Percentiles rank a stretch among this genome's conserved stretches.
Conservation (phyloP, 2,113 vertebrate species). For the Speoplatyrhinus poulsoni region DNA sequence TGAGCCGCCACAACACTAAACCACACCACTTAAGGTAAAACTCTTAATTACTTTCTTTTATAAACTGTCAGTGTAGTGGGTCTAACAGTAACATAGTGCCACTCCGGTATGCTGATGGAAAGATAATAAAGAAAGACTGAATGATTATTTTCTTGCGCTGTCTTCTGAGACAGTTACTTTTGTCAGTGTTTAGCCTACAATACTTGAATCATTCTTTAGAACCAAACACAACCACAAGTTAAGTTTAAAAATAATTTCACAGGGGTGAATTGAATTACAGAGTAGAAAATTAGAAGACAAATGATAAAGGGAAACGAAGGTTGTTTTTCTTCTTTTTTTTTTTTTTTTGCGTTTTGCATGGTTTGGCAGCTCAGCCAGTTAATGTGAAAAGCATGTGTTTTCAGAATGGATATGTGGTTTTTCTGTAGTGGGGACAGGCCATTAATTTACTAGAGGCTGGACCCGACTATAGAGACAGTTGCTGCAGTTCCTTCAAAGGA, state of each 20-base stretch:
- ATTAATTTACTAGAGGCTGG: conserved; percentile 53
- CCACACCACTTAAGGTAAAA: conserved; percentile 59
- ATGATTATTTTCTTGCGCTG: neutral
- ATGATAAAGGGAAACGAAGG: neutral
- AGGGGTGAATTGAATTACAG: conserved; percentile 5
- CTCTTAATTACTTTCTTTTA: neutral
- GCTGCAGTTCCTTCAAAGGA: neutral
- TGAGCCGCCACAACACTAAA: conserved; percentile 10
- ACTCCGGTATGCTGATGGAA: neutral
- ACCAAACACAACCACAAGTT: neutral
- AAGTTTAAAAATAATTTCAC: neutral
- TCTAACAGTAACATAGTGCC: neutral
- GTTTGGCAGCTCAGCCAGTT: conserved; percentile 24
- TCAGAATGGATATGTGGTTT: conserved; percentile 39
- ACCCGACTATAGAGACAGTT: neutral
- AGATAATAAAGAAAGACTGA: neutral
- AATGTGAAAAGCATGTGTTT: conserved; percentile 56
- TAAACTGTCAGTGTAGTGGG: neutral
- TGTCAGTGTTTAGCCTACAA: neutral
- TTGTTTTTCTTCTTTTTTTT: neutral
- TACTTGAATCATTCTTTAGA: neutral
- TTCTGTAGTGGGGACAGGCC: conserved; percentile 21
- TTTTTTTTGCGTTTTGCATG: neutral
- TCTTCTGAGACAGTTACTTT: neutral
- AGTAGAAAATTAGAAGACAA: neutral